Percentiles rank a stretch among this genome's conserved stretches.
Conservation (phyloP, 2,888 invertebrate genomes). For the Palloptera scutellata region DNA sequence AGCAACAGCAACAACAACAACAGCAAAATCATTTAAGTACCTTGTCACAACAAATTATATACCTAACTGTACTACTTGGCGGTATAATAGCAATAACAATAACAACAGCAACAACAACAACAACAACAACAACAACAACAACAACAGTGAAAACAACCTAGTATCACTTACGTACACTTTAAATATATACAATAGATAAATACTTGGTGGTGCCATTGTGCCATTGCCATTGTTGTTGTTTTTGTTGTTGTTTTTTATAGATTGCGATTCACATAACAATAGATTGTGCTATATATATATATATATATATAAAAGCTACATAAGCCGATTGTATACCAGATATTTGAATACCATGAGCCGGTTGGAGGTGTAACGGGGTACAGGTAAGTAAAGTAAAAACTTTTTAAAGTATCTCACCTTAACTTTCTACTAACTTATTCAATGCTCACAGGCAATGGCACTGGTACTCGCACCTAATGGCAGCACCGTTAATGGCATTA, state of each 20-base stretch:
- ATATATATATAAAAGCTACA: conserved; percentile 27
- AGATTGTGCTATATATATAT: neutral
- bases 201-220: neutral
- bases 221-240: neutral
- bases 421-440: too few relatives aligned
- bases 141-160: conserved; percentile 16
- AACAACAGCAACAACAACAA: conserved; percentile 5
- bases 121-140: conserved; percentile 8
- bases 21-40: conserved; percentile 20
- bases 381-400: too few relatives aligned
- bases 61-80: conserved; percentile 1
- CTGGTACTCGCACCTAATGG: too few relatives aligned
- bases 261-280: too few relatives aligned
- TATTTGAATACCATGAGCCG: too few relatives aligned
- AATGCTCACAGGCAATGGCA: too few relatives aligned
- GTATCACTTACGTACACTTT: neutral
- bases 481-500: too few relatives aligned
- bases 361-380: too few relatives aligned
- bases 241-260: neutral
- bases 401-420: too few relatives aligned
- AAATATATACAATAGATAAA: too few relatives aligned
- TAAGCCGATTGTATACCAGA: too few relatives aligned
- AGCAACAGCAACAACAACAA: conserved; percentile 12
- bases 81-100: conserved; percentile 10
- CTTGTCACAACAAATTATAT: neutral